phyloP scores from a whole-genome alignment of 2,113 vertebrate species.

The Orycteropus afer region DNA sequence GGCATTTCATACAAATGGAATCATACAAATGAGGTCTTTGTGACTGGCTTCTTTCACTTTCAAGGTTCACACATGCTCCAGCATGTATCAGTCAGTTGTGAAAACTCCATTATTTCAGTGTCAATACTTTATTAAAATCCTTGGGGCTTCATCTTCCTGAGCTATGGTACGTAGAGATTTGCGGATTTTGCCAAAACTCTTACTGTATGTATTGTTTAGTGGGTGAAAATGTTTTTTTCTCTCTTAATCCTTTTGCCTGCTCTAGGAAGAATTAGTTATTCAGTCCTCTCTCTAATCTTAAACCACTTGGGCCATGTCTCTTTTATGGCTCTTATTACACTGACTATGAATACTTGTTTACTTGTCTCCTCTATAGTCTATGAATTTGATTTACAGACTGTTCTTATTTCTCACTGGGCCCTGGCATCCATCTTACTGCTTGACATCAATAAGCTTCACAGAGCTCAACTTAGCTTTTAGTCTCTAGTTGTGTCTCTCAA shows the following conservation, averaged over 20 bases:
- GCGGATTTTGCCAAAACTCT: neutral
- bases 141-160: neutral
- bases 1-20: too few species aligned
- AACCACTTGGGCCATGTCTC: neutral
- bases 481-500: neutral
- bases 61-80: too few species aligned
- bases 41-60: too few species aligned
- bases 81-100: too few species aligned
- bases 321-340: neutral
- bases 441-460: neutral
- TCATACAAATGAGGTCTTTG: too few species aligned
- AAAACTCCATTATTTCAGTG: slow-evolving; percentile 14
- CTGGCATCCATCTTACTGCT: neutral
- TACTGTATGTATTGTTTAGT: neutral
- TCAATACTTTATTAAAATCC: neutral
- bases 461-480: neutral
- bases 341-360: neutral
- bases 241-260: neutral
- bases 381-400: neutral
- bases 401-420: neutral
- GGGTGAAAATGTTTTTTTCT: neutral
- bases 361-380: neutral
- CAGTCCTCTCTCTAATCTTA: neutral
- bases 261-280: neutral
- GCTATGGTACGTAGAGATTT: neutral